phyloP scores from a whole-genome alignment of 1,140 invertebrate species.

The Scaptomyza graminum region DNA sequence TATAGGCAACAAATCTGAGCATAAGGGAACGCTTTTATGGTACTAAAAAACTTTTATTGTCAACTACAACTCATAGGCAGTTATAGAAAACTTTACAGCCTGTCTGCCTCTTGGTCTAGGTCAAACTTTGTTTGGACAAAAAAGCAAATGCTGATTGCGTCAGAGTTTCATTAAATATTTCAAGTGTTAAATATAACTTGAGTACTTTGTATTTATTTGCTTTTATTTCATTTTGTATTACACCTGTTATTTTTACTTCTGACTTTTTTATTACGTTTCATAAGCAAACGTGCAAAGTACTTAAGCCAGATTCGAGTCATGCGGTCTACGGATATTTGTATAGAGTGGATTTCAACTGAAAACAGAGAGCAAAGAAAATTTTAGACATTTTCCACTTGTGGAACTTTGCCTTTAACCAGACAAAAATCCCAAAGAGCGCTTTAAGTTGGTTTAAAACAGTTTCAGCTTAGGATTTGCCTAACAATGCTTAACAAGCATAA shows the following conservation, averaged over 20 bases:
- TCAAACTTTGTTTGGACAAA: constrained; percentile 28
- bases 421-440: constrained; percentile 13
- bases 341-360: background rate
- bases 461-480: constrained; percentile 2
- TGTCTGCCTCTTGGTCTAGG: constrained; percentile 20
- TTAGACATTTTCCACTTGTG: constrained; percentile 5
- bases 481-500: background rate
- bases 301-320: constrained; percentile 1
- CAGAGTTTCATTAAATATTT: constrained; percentile 25
- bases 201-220: constrained; percentile 10
- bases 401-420: constrained; percentile 32
- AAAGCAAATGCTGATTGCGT: constrained; percentile 10
- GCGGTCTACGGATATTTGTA: constrained; percentile 5
- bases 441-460: constrained; percentile 31
- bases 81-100: constrained; percentile 6
- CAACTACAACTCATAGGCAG: background rate
- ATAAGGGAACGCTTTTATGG: constrained; percentile 43
- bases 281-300: constrained; percentile 30
- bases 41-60: constrained; percentile 37
- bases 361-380: background rate
- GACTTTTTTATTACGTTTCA: constrained; percentile 11
- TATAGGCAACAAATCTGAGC: constrained; percentile 56
- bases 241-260: constrained; percentile 8
- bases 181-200: background rate
- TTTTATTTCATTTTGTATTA: constrained; percentile 28